These are phyloP conservation scores for Sinocyclocheilus anshuiensis DNA, from an alignment of 2,113 vertebrate species.

Conservation along the genomic window DNA sequence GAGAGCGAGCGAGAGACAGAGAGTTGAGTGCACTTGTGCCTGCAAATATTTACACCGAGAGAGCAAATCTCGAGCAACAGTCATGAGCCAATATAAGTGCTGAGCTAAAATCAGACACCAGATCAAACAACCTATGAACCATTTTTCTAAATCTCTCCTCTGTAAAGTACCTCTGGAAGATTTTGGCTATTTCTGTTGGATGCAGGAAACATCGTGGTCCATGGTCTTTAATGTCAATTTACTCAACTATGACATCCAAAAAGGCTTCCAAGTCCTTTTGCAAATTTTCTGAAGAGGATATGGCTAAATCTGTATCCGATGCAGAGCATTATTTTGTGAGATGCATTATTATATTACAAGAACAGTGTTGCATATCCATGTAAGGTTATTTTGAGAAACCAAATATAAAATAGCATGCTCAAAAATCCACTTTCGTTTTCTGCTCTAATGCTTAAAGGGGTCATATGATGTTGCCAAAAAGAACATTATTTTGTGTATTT, in stretches of 20 bases:
- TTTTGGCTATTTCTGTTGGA: not conserved
- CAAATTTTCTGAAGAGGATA: not conserved
- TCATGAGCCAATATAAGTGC: constrained; percentile 29
- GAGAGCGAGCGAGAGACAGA: not conserved
- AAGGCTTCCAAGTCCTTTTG: not conserved
- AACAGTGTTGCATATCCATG: not conserved
- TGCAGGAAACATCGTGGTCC: not conserved
- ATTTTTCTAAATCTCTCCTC: not conserved
- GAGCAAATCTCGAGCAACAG: constrained; percentile 19
- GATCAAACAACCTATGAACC: constrained; percentile 28
- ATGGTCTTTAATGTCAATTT: not conserved
- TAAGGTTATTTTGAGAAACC: not conserved
- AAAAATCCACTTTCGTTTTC: not conserved
- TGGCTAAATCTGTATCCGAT: not conserved
- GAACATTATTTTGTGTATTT: too few species aligned
- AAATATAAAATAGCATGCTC: not conserved
- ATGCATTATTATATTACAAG: not conserved
- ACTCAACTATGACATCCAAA: not conserved
- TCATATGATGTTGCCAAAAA: too few species aligned
- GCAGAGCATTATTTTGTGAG: not conserved
- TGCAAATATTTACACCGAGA: constrained; percentile 21
- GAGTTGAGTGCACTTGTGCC: constrained; percentile 1
- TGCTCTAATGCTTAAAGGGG: not conserved
- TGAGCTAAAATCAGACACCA: constrained; percentile 15
- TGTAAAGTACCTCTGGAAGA: not conserved